These are phyloP conservation scores for Glyphotaelius pellucidus DNA, from an alignment of 2,888 invertebrate genomes.

Conservation along the genomic window DNA sequence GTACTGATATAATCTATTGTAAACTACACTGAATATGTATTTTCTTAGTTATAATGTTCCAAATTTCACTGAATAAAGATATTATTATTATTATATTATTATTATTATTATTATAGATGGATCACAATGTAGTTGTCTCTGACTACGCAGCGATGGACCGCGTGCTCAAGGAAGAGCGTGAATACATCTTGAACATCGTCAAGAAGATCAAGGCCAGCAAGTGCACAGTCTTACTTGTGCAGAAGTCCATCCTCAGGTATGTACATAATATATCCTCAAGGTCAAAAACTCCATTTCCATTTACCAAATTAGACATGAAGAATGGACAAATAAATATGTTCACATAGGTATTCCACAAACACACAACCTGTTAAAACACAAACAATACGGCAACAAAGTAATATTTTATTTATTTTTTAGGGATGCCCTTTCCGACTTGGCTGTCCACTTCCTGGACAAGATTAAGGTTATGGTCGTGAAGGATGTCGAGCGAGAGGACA, in stretches of 20 bases:
- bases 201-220: constrained; percentile 99
- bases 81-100: no score
- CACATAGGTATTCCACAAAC: not conserved
- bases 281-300: no score
- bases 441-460: constrained; percentile 98
- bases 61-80: no score
- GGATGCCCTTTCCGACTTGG: constrained; percentile 97
- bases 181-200: constrained; percentile 98
- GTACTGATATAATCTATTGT: no score
- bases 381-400: not conserved
- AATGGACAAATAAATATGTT: constrained; percentile 63
- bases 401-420: constrained; percentile 72
- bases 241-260: constrained; percentile 86
- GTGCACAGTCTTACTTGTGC: constrained; percentile 97
- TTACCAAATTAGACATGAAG: no score
- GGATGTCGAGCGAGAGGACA: constrained; percentile 98
- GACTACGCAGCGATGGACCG: constrained; percentile 99
- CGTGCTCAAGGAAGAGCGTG: constrained; percentile 96
- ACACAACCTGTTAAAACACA: not conserved
- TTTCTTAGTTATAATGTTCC: no score
- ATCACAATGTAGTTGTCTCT: constrained; percentile 95
- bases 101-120: no score
- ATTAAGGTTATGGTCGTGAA: constrained; percentile 99
- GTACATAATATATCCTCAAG: not conserved
- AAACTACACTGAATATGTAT: no score